Conservation (phyloP, 2,113 vertebrate species). For the Manacus vitellinus region DNA sequence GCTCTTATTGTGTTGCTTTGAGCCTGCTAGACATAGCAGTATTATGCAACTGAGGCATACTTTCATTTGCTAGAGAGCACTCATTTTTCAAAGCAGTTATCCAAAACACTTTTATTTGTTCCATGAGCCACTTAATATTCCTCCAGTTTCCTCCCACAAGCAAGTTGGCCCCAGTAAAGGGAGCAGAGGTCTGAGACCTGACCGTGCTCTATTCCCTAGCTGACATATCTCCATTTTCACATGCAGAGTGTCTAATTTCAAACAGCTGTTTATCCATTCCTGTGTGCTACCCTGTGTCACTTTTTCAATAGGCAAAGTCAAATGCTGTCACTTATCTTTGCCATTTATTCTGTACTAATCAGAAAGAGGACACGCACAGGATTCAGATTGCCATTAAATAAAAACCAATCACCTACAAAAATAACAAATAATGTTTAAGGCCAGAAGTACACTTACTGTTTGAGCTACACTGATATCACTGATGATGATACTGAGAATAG, state of each 20-base stretch:
- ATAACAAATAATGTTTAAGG: neutral
- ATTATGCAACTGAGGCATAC: neutral
- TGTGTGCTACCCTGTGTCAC: neutral
- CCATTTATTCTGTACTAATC: neutral
- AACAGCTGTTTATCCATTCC: slow-evolving; percentile 32
- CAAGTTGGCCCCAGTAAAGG: slow-evolving; percentile 25
- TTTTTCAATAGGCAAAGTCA: slow-evolving; percentile 28
- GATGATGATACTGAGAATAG: neutral
- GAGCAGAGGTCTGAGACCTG: slow-evolving; percentile 20
- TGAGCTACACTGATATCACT: neutral
- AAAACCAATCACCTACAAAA: neutral
- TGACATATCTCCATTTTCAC: slow-evolving; percentile 35
- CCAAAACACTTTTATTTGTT: neutral
- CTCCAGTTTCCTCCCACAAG: neutral
- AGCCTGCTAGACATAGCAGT: neutral
- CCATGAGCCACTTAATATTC: neutral
- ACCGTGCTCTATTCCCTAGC: neutral
- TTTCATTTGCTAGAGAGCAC: neutral
- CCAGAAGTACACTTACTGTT: neutral
- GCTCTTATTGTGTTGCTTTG: neutral
- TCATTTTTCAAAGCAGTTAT: neutral
- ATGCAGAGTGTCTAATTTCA: neutral
- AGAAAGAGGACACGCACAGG: neutral
- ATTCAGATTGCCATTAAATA: neutral
- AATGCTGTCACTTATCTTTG: slow-evolving; percentile 1